Evolutionary conservation across 2,888 invertebrate genomes (phyloP).

Genomic region (Adelognathus sp.): DNA sequence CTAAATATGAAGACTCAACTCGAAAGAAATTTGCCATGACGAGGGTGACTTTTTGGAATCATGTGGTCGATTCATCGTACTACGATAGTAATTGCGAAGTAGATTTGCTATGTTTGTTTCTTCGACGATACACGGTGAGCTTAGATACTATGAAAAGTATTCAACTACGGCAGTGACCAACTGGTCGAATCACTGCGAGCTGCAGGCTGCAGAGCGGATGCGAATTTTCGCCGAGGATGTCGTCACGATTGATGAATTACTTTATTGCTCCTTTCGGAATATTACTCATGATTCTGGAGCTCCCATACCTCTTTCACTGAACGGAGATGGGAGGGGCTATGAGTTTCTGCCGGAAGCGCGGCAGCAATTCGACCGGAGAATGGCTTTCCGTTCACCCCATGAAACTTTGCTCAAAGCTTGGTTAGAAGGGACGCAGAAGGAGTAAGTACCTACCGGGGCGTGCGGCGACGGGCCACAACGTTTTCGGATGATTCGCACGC

Average conservation of each 20-base stretch:
- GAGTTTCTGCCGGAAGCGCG: slow-evolving; percentile 56
- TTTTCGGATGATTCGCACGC: slow-evolving; percentile 42
- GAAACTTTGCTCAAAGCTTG: slow-evolving; percentile 58
- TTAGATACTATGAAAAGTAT: not conserved
- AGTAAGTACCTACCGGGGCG: slow-evolving; percentile 15
- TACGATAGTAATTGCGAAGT: not conserved
- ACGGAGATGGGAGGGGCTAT: slow-evolving; percentile 45
- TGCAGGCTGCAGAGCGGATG: slow-evolving; percentile 31
- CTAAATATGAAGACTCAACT: too few relatives aligned
- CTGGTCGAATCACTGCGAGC: not conserved
- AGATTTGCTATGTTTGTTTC: not conserved
- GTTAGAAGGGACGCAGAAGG: slow-evolving; percentile 36
- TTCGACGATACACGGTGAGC: not conserved
- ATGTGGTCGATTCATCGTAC: not conserved
- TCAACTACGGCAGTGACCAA: not conserved
- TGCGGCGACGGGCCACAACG: slow-evolving; percentile 46
- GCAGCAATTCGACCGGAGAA: slow-evolving; percentile 58
- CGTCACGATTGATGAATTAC: slow-evolving; percentile 36
- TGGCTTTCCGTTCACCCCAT: slow-evolving; percentile 62
- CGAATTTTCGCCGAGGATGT: slow-evolving; percentile 34
- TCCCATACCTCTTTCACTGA: slow-evolving; percentile 14
- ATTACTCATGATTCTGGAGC: slow-evolving; percentile 1
- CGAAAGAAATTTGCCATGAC: not conserved
- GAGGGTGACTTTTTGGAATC: not conserved
- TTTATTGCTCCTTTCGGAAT: slow-evolving; percentile 21